phyloP scores from a whole-genome alignment of 1,140 invertebrate species.

The Rhagoletis zephyria region DNA sequence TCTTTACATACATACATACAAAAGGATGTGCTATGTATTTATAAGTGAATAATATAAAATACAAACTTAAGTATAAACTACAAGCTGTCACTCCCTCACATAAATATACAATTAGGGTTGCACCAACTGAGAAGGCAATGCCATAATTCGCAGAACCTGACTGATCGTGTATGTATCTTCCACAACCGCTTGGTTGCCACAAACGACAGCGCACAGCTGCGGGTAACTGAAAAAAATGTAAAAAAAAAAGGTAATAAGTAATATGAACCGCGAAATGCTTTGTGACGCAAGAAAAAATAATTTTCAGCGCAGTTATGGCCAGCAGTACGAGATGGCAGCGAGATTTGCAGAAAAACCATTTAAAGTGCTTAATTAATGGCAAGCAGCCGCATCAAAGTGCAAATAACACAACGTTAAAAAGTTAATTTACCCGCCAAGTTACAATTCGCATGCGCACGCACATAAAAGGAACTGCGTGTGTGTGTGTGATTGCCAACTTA shows the following conservation, averaged over 20 bases:
- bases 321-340: not conserved
- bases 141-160: not conserved
- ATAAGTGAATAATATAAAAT: no score
- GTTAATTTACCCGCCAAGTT: slow-evolving; percentile 43
- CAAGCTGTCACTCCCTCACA: not conserved
- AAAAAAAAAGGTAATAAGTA: no score
- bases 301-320: not conserved
- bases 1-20: no score
- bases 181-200: not conserved
- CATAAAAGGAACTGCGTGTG: not conserved
- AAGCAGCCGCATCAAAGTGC: slow-evolving; percentile 45
- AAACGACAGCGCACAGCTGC: slow-evolving; percentile 9
- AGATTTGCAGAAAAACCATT: slow-evolving; percentile 47
- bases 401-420: slow-evolving; percentile 50
- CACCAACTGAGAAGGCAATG: not conserved
- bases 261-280: not conserved
- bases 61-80: no score
- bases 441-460: not conserved
- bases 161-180: not conserved
- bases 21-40: no score
- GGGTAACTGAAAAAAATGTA: not conserved
- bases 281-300: not conserved
- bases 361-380: slow-evolving; percentile 50
- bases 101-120: not conserved
- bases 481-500: not conserved